Percentiles rank a stretch among this genome's conserved stretches.
Conservation (phyloP, 2,888 invertebrate species). For the Watsonalla cultraria region DNA sequence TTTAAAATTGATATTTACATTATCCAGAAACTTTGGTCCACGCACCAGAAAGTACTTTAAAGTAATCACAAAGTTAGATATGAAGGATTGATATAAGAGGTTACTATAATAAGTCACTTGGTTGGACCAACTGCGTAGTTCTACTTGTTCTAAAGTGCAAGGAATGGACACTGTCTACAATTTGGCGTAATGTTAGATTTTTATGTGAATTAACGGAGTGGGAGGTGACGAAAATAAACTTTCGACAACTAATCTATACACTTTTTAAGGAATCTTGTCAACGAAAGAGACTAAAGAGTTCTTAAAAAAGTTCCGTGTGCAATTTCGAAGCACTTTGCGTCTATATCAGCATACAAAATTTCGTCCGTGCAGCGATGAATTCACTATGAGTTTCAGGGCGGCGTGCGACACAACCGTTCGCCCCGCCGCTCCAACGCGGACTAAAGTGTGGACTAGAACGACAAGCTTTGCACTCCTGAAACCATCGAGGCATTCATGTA, state of each 20-base stretch:
- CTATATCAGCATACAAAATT: constrained; percentile 32
- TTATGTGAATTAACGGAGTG: constrained; percentile 26
- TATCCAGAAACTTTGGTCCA: constrained; percentile 49
- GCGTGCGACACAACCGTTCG: constrained; percentile 46
- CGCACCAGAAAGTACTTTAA: constrained; percentile 27
- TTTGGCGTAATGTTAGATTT: constrained; percentile 24
- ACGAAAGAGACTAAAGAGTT: neutral
- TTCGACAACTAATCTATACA: constrained; percentile 43
- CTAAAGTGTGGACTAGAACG: constrained; percentile 62
- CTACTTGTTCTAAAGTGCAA: constrained; percentile 28
- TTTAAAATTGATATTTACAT: constrained; percentile 23
- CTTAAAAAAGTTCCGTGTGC: neutral
- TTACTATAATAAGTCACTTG: constrained; percentile 56
- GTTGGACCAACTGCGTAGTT: constrained; percentile 51
- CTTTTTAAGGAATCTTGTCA: constrained; percentile 12
- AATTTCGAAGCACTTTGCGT: constrained; percentile 13
- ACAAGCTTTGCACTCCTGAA: constrained; percentile 42
- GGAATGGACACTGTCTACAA: constrained; percentile 15
- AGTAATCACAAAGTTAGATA: constrained; percentile 32
- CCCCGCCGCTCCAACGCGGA: constrained; percentile 68
- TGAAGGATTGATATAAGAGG: constrained; percentile 50
- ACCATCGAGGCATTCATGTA: constrained; percentile 38
- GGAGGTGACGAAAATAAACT: constrained; percentile 50
- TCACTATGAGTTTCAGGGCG: constrained; percentile 27
- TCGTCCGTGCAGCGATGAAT: constrained; percentile 41